These are phyloP conservation scores for Elegia similella DNA, from an alignment of 2,888 invertebrate species.

Conservation along the genomic window DNA sequence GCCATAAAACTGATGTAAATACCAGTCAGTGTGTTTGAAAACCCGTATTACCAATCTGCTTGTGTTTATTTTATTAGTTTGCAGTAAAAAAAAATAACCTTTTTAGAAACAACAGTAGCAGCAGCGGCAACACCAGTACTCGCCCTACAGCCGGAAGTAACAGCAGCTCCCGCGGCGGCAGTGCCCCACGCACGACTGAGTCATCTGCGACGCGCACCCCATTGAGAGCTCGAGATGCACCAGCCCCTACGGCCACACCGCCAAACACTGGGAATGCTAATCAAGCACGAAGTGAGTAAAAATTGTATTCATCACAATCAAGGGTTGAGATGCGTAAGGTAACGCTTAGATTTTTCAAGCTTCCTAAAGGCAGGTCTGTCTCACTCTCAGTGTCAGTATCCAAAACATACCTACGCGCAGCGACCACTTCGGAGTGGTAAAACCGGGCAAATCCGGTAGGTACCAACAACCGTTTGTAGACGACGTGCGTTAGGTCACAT, in stretches of 20 bases:
- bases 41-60: too few relatives aligned
- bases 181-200: conserved; percentile 55
- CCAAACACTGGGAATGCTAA: conserved; percentile 44
- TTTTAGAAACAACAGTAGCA: conserved; percentile 58
- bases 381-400: too few relatives aligned
- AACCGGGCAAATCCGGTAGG: too few relatives aligned
- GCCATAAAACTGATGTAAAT: too few relatives aligned
- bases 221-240: conserved; percentile 33
- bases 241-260: conserved; percentile 36
- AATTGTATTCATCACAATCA: not conserved
- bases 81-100: not conserved
- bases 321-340: not conserved
- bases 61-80: not conserved
- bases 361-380: too few relatives aligned
- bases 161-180: conserved; percentile 73
- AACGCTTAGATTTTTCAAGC: too few relatives aligned
- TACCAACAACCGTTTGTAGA: too few relatives aligned
- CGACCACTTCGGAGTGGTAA: too few relatives aligned
- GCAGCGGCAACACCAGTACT: conserved; percentile 46
- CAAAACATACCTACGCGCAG: too few relatives aligned
- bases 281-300: conserved; percentile 42
- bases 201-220: conserved; percentile 35
- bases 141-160: conserved; percentile 57
- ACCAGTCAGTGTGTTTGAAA: too few relatives aligned
- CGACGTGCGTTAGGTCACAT: too few relatives aligned